Evolutionary conservation across 2,113 vertebrate genomes (phyloP).

Genomic region (Sylvietta virens): DNA sequence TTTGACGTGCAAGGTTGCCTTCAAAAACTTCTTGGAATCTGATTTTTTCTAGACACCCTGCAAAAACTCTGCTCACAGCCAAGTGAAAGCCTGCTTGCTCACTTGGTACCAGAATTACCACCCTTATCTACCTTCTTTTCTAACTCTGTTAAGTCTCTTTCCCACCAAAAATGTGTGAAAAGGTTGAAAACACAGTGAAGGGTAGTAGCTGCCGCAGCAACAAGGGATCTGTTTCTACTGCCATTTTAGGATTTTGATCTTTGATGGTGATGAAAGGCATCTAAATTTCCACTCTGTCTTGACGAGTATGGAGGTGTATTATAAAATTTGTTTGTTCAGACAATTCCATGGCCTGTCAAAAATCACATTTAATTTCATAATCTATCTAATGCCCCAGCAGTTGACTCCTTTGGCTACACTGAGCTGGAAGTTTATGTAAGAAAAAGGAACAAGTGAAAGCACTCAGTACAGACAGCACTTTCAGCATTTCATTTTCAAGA

Average conservation of each 20-base stretch:
- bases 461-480: neutral
- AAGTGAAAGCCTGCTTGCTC: neutral
- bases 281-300: neutral
- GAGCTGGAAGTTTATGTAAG: neutral
- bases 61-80: neutral
- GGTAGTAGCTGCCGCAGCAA: neutral
- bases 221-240: neutral
- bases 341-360: neutral
- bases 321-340: neutral
- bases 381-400: neutral
- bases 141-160: neutral
- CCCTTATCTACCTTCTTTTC: neutral
- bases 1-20: neutral
- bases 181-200: neutral
- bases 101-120: neutral
- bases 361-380: neutral
- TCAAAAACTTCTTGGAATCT: neutral
- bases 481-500: neutral
- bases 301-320: neutral
- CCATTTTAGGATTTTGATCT: neutral
- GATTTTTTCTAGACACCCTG: neutral
- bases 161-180: neutral
- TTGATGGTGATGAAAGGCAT: neutral
- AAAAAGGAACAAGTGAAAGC: neutral
- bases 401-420: neutral